Evolutionary conservation across 2,888 invertebrate species (phyloP).

Genomic region (Cetonia aurata): DNA sequence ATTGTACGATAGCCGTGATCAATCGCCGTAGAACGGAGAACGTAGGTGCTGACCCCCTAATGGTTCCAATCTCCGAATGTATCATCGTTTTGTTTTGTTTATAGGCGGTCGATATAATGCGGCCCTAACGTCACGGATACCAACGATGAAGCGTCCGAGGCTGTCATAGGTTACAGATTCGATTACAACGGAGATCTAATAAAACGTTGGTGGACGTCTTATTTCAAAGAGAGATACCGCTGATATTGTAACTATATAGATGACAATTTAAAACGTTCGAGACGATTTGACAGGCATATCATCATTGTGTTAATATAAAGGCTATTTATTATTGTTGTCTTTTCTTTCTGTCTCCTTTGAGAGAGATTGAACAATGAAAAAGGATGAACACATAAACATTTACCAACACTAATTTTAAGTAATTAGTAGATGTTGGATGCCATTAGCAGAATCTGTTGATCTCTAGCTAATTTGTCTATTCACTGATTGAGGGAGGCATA

Average conservation of each 20-base stretch:
- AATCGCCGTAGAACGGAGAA: neutral
- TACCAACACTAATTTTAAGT: too few relatives aligned
- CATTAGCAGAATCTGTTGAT: conserved; percentile 16
- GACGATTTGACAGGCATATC: neutral
- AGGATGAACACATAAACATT: too few relatives aligned
- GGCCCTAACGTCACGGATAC: neutral
- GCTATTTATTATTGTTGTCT: too few relatives aligned
- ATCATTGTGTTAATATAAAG: too few relatives aligned
- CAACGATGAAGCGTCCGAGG: neutral
- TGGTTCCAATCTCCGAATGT: conserved; percentile 5
- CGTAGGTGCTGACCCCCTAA: conserved; percentile 7
- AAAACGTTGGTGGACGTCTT: neutral
- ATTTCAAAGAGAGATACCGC: neutral
- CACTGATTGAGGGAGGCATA: conserved; percentile 26
- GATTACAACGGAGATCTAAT: neutral
- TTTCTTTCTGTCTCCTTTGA: too few relatives aligned
- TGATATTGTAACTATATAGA: neutral
- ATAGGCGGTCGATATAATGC: neutral
- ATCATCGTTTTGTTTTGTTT: neutral
- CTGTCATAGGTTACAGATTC: neutral
- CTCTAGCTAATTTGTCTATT: conserved; percentile 28
- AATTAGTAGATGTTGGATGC: neutral
- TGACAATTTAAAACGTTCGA: conserved; percentile 2
- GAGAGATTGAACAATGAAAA: too few relatives aligned
- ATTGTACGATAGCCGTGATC: too few relatives aligned